Evolutionary conservation across 2,888 invertebrate genomes (phyloP).

Genomic region (Noctua comes): DNA sequence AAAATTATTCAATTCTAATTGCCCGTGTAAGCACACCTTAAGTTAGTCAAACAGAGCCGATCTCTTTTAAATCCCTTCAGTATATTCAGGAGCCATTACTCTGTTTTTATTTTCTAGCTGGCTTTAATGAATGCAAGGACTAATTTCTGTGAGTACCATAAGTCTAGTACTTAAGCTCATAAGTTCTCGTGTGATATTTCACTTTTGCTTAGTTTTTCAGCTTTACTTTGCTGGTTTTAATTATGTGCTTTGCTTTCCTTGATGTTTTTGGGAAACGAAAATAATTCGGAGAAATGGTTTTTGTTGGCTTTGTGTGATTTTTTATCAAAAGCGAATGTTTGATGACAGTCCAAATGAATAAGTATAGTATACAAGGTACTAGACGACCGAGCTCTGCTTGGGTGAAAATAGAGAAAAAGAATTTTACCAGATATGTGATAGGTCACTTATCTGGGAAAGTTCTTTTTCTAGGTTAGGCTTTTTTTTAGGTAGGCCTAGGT

Average conservation of each 20-base stretch:
- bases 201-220: slow-evolving; percentile 21
- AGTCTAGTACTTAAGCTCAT: slow-evolving; percentile 42
- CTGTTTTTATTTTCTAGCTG: slow-evolving; percentile 51
- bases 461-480: too few relatives aligned
- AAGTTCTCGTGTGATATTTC: slow-evolving; percentile 36
- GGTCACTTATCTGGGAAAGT: too few relatives aligned
- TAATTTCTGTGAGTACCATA: slow-evolving; percentile 58
- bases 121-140: slow-evolving; percentile 60
- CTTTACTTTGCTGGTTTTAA: slow-evolving; percentile 43
- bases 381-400: too few relatives aligned
- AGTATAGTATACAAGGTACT: background rate
- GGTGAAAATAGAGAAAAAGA: too few relatives aligned
- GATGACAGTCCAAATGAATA: background rate
- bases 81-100: slow-evolving; percentile 49
- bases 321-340: background rate
- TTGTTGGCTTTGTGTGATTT: background rate
- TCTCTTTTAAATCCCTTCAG: slow-evolving; percentile 39
- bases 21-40: background rate
- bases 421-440: too few relatives aligned
- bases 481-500: too few relatives aligned
- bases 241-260: slow-evolving; percentile 26
- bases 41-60: slow-evolving; percentile 35
- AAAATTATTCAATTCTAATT: background rate
- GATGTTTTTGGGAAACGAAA: slow-evolving; percentile 26
- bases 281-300: slow-evolving; percentile 6